phyloP scores from a whole-genome alignment of 2,888 invertebrate genomes.

The Phalera bucephala region DNA sequence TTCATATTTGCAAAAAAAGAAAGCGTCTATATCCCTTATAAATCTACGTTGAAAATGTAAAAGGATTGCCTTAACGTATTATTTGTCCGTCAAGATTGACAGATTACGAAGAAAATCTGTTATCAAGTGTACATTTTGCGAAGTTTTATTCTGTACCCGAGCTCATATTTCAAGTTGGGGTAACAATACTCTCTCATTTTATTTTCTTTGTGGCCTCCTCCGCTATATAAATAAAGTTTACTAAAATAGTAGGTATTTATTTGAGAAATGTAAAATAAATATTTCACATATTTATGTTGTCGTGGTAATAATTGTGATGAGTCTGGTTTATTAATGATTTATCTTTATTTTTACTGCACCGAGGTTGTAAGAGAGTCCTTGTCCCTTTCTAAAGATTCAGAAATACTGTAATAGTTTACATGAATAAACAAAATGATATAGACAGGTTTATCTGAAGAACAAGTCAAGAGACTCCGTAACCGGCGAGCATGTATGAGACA shows the following conservation, averaged over 20 bases:
- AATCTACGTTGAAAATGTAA: background rate
- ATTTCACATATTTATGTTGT: background rate
- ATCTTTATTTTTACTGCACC: no score
- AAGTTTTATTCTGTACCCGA: slow-evolving; percentile 39
- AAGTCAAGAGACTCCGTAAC: no score
- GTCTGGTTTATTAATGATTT: background rate
- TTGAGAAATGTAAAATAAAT: background rate
- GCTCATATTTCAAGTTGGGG: slow-evolving; percentile 47
- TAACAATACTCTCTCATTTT: slow-evolving; percentile 37
- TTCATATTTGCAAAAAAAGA: no score
- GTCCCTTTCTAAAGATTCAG: no score
- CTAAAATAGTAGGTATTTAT: background rate
- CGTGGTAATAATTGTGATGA: background rate
- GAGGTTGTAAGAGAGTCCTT: no score
- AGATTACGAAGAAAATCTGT: slow-evolving; percentile 33
- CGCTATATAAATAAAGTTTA: slow-evolving; percentile 10
- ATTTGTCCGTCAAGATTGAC: slow-evolving; percentile 29
- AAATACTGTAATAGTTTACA: no score
- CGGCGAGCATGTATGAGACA: no score
- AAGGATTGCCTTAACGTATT: slow-evolving; percentile 6
- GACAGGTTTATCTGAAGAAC: no score
- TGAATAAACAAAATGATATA: no score
- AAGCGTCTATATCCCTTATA: no score
- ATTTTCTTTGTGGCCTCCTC: slow-evolving; percentile 34
- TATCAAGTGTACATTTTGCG: slow-evolving; percentile 34